A percentile compares a stretch with the other conserved stretches of the same genome.
Conservation (phyloP, 2,797 vertebrate genomes). For the Lithobates pipiens region DNA sequence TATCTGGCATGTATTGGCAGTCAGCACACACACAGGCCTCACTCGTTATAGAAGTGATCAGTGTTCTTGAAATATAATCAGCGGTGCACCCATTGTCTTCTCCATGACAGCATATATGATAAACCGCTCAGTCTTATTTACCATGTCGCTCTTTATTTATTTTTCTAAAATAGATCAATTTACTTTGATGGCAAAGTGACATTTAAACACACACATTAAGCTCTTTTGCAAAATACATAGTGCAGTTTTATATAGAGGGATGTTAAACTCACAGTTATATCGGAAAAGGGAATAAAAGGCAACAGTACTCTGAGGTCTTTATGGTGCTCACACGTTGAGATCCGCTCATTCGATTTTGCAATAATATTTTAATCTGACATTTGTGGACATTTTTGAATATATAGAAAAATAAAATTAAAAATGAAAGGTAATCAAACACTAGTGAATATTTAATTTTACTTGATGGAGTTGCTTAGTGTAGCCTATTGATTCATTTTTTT, state of each 20-base stretch:
- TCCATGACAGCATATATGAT: slow-evolving; percentile 46
- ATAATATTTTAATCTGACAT: background rate
- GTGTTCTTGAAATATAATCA: slow-evolving; percentile 45
- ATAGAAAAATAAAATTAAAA: background rate
- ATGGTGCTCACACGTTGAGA: background rate
- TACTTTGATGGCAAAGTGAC: slow-evolving; percentile 46
- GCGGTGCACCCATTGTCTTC: slow-evolving; percentile 46
- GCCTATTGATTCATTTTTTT: background rate
- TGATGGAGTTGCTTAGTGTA: too few relatives aligned
- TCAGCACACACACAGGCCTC: slow-evolving; percentile 52
- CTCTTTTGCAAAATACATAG: background rate
- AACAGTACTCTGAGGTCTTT: background rate
- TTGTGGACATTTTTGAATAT: background rate
- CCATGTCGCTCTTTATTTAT: slow-evolving; percentile 45
- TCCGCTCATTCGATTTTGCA: background rate
- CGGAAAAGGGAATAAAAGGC: background rate
- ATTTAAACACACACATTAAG: slow-evolving; percentile 40
- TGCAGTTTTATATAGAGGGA: background rate
- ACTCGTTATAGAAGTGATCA: slow-evolving; percentile 61
- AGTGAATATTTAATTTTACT: too few relatives aligned
- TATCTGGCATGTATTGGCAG: slow-evolving; percentile 62
- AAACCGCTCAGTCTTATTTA: slow-evolving; percentile 13
- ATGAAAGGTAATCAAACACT: too few relatives aligned
- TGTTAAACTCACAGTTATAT: background rate
- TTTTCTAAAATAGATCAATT: slow-evolving; percentile 43